phyloP scores from a whole-genome alignment of 1,140 invertebrate genomes.

The Protaetia brevitarsis region DNA sequence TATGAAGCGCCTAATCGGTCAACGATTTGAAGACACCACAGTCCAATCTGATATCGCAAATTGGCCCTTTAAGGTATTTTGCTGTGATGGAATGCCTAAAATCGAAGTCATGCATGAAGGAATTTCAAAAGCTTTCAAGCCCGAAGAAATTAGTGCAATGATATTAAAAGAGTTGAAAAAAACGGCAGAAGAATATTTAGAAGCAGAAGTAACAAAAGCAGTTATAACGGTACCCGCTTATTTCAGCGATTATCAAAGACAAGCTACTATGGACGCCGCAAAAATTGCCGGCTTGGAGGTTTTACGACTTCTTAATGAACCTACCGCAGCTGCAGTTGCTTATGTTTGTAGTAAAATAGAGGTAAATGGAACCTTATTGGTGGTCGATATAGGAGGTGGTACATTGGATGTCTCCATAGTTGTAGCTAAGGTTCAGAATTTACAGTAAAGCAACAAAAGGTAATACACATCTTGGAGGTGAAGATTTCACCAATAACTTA shows the following conservation, averaged over 20 bases:
- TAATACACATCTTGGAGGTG: too few species aligned
- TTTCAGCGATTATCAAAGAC: conserved; percentile 94
- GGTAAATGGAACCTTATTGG: conserved; percentile 58
- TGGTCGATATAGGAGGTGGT: conserved; percentile 92
- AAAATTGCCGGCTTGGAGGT: conserved; percentile 86
- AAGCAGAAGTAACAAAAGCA: conserved; percentile 81
- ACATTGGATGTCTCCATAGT: conserved; percentile 69
- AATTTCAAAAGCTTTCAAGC: conserved; percentile 91
- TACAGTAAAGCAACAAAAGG: conserved; percentile 91
- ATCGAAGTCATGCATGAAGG: conserved; percentile 64
- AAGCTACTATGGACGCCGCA: conserved; percentile 85
- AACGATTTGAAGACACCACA: conserved; percentile 89
- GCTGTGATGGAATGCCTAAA: conserved; percentile 56
- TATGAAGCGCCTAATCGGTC: conserved; percentile 93
- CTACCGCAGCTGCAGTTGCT: conserved; percentile 93
- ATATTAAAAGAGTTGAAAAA: conserved; percentile 95
- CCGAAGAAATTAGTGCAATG: conserved; percentile 94
- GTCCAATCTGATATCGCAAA: conserved; percentile 90
- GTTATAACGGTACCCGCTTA: conserved; percentile 95
- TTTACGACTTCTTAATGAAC: conserved; percentile 94
- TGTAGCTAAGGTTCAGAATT: conserved; percentile 95
- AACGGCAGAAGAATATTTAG: conserved; percentile 88
- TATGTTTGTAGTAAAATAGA: conserved; percentile 88
- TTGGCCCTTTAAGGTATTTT: conserved; percentile 71
- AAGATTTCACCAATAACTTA: conserved; percentile 93